Evolutionary conservation across 2,113 vertebrate genomes (phyloP).

Genomic region (Urocolius indicus): DNA sequence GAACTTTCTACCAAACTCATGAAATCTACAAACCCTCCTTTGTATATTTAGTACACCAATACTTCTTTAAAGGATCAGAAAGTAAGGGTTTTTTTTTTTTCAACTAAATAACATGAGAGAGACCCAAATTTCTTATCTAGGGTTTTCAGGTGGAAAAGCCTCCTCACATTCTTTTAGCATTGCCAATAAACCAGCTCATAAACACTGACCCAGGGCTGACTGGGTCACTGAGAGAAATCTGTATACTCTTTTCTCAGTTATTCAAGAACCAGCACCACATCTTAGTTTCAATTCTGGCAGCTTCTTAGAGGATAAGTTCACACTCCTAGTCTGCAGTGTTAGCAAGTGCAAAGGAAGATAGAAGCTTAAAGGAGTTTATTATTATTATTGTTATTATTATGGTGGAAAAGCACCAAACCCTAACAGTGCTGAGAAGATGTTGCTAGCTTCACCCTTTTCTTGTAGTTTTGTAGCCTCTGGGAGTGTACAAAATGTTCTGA

Average conservation of each 20-base stretch:
- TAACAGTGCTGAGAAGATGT: not conserved
- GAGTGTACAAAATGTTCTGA: not conserved
- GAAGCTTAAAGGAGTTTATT: not conserved
- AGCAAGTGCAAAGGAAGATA: not conserved
- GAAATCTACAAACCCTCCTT: not conserved
- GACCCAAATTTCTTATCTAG: not conserved
- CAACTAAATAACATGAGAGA: not conserved
- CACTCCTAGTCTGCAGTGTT: not conserved
- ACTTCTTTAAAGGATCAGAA: not conserved
- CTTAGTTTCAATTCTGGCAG: not conserved
- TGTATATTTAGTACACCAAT: not conserved
- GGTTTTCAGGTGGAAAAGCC: not conserved
- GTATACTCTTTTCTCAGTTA: not conserved
- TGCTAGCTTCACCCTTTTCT: not conserved
- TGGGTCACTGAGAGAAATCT: not conserved
- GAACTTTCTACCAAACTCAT: not conserved
- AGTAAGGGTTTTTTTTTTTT: not conserved
- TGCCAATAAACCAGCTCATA: not conserved
- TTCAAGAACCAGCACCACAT: not conserved
- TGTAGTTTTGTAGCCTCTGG: not conserved
- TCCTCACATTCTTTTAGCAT: not conserved
- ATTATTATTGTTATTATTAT: not conserved
- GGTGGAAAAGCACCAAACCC: not conserved
- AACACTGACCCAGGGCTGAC: not conserved
- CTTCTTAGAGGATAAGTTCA: not conserved